Evolutionary conservation across 2,888 invertebrate genomes (phyloP), one percentile per base, ranked within the genome.

Genomic region (Nemotelus nigrinus): DNA sequence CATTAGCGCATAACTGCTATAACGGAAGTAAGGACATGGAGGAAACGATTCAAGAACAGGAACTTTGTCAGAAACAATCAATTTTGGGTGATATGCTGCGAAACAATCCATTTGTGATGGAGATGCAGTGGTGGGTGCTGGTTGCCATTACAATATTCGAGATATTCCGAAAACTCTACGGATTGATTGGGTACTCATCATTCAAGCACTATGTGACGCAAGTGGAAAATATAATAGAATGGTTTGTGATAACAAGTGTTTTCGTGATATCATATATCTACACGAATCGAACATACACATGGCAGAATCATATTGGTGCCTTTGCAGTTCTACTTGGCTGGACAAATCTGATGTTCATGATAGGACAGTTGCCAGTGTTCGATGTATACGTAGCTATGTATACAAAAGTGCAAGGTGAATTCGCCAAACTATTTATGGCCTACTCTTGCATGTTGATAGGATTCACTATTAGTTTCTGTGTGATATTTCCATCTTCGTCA

Each of bases 311-410:
- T 84, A 92, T 96, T 43, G 95, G 95, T 0, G 95, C 95, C 0
- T 94, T 95, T 83, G 94, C 95, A 0, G 94, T 95, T 0, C 89
- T 96, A 3, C 92, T 94, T 60, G 95, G 94, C 3, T 96, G 96
- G 96, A 94, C 94, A 3, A 95, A 96, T 86, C 88, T 95, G n/a
- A 95, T 96, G 94, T 88, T 95, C 85, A 95, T 95, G 94, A 93
- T 96, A 78, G 96, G 96, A 0, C 94, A 96, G 83, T 88, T 96
- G 57, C 96, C 96, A 0, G 91, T 95, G 71, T 94, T 96, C 83
- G 96, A 96, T 39, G 93, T 95, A 0, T 96, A 96, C 84, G 95
- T 96, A 3, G 96, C 96, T 0, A 96, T 96, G 96, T 95, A 95
- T 82, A 95, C 95, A 1, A 92, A 94, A 86, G 95, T 95, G 0